Conservation (phyloP, 2,888 invertebrate genomes). For the Subacronicta megacephala region DNA sequence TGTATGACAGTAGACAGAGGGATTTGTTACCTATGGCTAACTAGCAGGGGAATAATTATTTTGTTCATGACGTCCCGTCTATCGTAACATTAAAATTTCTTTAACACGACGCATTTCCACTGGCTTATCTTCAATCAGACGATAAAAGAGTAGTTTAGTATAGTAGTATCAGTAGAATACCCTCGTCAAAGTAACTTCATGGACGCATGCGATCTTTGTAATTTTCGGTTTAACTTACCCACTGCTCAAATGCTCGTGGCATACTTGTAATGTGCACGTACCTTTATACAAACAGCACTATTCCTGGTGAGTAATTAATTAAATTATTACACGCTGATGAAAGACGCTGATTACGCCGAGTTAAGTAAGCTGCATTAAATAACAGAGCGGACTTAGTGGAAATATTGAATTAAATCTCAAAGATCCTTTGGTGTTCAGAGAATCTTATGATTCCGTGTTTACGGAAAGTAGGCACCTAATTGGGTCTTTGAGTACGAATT, state of each 20-base stretch:
- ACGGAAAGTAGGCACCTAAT: not conserved
- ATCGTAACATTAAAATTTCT: no score
- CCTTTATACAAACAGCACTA: constrained; percentile 7
- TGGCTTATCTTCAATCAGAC: no score
- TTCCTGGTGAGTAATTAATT: constrained; percentile 42
- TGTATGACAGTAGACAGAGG: no score
- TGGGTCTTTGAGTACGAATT: constrained; percentile 5
- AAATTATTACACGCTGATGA: constrained; percentile 40
- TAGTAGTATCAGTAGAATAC: no score
- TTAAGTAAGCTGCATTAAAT: constrained; percentile 38
- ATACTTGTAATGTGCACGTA: not conserved
- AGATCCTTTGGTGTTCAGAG: constrained; percentile 20
- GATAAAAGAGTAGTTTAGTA: no score
- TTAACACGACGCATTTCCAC: no score
- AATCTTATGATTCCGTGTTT: constrained; percentile 10
- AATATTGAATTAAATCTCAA: constrained; percentile 28
- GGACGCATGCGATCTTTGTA: no score
- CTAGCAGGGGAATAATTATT: not conserved
- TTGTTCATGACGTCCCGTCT: no score
- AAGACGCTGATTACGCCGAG: constrained; percentile 39
- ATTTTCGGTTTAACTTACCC: no score
- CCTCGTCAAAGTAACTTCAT: no score
- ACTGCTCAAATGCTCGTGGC: no score
- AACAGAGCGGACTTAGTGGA: constrained; percentile 20
- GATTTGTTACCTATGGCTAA: no score